phyloP scores from a whole-genome alignment of 92 coral and sea anemone species.

The Anthopleura xanthogrammica region DNA sequence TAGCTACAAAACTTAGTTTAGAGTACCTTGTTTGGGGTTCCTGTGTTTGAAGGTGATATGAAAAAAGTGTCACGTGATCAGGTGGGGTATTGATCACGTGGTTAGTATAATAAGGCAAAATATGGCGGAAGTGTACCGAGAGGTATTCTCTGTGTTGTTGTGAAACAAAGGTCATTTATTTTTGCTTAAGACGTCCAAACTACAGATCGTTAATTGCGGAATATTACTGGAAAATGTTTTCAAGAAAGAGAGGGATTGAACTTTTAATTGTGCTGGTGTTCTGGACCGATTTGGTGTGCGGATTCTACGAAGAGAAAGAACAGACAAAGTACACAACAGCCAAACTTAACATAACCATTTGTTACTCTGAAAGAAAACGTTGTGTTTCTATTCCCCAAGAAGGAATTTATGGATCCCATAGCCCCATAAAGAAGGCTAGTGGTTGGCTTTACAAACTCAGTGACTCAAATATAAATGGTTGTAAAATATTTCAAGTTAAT shows the following conservation, averaged over 20 bases:
- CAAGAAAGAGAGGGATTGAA: constrained; percentile 14
- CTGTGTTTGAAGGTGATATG: too few species aligned
- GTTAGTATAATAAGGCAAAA: neutral
- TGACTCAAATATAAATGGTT: constrained; percentile 62
- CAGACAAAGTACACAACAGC: constrained; percentile 57
- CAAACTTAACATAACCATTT: constrained; percentile 66
- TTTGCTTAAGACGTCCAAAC: neutral
- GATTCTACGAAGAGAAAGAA: constrained; percentile 75
- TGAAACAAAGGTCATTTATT: constrained; percentile 11
- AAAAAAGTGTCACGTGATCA: constrained; percentile 6
- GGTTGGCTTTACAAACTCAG: constrained; percentile 74
- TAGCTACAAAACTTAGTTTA: too few species aligned
- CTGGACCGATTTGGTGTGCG: constrained; percentile 29
- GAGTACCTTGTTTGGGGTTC: too few species aligned
- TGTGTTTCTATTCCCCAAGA: constrained; percentile 36
- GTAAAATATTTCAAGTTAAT: constrained; percentile 54
- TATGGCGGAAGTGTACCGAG: constrained; percentile 41
- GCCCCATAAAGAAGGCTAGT: constrained; percentile 53
- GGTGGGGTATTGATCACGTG: constrained; percentile 38
- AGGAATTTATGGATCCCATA: constrained; percentile 68
- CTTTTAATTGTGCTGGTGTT: constrained; percentile 18
- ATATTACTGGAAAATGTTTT: constrained; percentile 23
- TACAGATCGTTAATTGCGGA: neutral
- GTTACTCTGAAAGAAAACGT: constrained; percentile 47
- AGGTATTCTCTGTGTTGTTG: constrained; percentile 12